Evolutionary conservation across 2,797 vertebrate species (phyloP).

Genomic region (Takifugu rubripes): DNA sequence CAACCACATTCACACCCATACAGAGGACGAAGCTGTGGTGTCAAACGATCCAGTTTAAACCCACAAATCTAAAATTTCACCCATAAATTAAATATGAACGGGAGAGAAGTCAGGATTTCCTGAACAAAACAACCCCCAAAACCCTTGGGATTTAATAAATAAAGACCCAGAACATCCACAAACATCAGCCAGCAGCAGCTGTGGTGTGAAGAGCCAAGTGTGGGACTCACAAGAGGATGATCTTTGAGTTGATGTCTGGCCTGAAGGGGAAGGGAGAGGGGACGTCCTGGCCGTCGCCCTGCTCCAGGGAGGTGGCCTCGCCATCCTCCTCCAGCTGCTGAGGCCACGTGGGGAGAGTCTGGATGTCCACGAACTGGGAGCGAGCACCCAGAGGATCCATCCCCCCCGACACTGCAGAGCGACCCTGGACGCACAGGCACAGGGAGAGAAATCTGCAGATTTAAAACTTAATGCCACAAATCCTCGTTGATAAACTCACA

Average conservation of each 20-base stretch:
- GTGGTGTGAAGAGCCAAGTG: neutral
- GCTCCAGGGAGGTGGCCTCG: constrained; percentile 44
- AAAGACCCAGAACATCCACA: neutral
- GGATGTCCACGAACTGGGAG: constrained; percentile 89
- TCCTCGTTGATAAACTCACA: no score
- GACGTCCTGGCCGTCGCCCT: constrained; percentile 48
- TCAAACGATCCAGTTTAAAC: neutral
- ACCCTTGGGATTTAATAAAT: no score
- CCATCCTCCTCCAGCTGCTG: constrained; percentile 63
- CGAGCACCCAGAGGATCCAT: constrained; percentile 98
- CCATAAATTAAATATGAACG: no score
- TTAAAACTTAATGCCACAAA: no score
- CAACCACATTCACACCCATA: no score
- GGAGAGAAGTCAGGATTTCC: neutral
- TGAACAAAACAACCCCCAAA: no score
- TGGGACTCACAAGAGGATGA: constrained; percentile 88
- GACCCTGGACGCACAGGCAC: constrained; percentile 4
- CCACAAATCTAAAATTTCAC: no score
- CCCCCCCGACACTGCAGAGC: constrained; percentile 31
- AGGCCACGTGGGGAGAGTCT: constrained; percentile 83
- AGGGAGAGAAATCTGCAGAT: no score
- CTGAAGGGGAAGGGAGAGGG: constrained; percentile 89
- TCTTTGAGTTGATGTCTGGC: constrained; percentile 87
- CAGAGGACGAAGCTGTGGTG: no score
- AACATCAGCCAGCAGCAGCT: neutral